These are phyloP conservation scores for Thalpophila matura DNA, from an alignment of 2,888 invertebrate species.

Conservation along the genomic window DNA sequence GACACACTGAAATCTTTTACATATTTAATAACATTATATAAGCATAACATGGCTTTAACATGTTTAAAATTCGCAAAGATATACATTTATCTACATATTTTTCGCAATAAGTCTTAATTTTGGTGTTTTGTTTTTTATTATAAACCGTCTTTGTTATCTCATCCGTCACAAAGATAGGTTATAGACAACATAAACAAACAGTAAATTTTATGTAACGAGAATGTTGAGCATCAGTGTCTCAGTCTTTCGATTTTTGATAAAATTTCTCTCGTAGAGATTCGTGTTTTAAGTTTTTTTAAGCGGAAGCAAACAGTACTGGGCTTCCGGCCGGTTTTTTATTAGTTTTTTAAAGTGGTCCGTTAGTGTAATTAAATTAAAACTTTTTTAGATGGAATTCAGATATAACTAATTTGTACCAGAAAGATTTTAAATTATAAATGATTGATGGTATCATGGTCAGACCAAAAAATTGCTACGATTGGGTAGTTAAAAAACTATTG, in stretches of 20 bases:
- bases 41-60: no score
- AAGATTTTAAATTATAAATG: slow-evolving; percentile 26
- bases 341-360: slow-evolving; percentile 66
- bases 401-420: slow-evolving; percentile 36
- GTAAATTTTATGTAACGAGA: no score
- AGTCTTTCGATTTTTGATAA: slow-evolving; percentile 69
- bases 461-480: neutral
- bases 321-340: slow-evolving; percentile 75
- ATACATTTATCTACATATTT: no score
- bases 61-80: no score
- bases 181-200: no score
- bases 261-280: slow-evolving; percentile 65
- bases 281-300: slow-evolving; percentile 71
- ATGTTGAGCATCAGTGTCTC: slow-evolving; percentile 74
- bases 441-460: slow-evolving; percentile 17
- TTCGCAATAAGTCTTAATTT: no score
- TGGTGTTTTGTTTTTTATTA: no score
- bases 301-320: slow-evolving; percentile 80
- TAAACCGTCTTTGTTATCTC: no score
- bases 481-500: no score
- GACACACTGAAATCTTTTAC: no score
- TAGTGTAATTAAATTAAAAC: slow-evolving; percentile 73
- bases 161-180: no score
- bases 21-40: no score
- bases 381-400: slow-evolving; percentile 52